Percentiles rank a stretch among this genome's conserved stretches.
phyloP scores from a whole-genome alignment of 2,888 invertebrate species.

The Syritta pipiens region DNA sequence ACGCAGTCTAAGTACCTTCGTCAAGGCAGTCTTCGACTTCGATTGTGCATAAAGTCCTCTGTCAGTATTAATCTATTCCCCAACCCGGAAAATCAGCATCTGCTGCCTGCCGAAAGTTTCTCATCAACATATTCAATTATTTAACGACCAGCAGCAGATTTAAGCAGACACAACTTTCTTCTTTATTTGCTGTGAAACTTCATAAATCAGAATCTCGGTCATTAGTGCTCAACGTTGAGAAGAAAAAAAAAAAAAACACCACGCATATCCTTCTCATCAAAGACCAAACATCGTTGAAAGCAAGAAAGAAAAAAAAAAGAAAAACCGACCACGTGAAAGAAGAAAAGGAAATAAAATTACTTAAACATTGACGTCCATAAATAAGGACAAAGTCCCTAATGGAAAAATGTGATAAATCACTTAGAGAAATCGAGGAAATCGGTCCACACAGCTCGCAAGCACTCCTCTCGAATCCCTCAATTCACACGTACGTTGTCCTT shows the following conservation, averaged over 20 bases:
- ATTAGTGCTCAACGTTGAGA: constrained; percentile 43
- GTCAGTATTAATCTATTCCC: constrained; percentile 4
- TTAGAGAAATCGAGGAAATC: constrained; percentile 59
- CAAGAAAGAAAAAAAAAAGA: neutral
- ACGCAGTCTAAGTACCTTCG: no score
- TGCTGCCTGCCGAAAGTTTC: constrained; percentile 48
- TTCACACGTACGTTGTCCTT: constrained; percentile 29
- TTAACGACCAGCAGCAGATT: constrained; percentile 54
- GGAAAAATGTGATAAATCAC: constrained; percentile 69
- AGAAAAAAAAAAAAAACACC: constrained; percentile 13
- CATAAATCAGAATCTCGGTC: constrained; percentile 61
- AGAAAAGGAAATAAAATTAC: constrained; percentile 62
- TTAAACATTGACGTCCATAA: constrained; percentile 64
- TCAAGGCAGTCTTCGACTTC: no score
- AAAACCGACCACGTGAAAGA: constrained; percentile 36
- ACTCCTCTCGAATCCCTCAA: constrained; percentile 8
- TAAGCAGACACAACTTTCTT: constrained; percentile 50
- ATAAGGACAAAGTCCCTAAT: constrained; percentile 67
- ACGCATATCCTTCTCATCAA: constrained; percentile 48
- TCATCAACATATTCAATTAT: constrained; percentile 58
- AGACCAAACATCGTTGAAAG: neutral
- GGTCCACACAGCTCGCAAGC: constrained; percentile 51
- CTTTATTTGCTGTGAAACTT: constrained; percentile 49
- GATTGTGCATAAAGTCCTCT: no score
- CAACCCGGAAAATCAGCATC: constrained; percentile 42